Evolutionary conservation across 2,113 vertebrate genomes (phyloP), one percentile per base, ranked within the genome.

Genomic region (Platycercus adscitus): DNA sequence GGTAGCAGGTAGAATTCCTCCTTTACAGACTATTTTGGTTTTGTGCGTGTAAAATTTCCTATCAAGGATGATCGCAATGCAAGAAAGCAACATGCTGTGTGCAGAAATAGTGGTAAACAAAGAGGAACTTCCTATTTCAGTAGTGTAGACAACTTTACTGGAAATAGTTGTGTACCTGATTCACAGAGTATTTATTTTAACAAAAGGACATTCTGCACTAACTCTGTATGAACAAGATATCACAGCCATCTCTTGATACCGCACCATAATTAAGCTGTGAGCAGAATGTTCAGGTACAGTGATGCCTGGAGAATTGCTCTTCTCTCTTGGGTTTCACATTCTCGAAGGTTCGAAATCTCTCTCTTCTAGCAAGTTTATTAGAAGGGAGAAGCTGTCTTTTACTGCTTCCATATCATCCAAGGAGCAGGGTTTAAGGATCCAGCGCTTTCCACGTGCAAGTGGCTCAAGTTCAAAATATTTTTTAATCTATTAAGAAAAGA

Each of bases 391-490:
- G 98, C 98, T 99, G 97, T 99, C 99, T 98, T 98, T 99, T 98
- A 99, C 98, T 10, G 98, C 98, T 31, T 99, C 99, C 98, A 98
- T 97, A 97, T 99, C 98, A 95, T 99, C 99, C 89, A 98, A 96
- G 33, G 98, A 98, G 96, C 99, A 99, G 63, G 99, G 98, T 70
- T 99, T 99, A 93, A 99, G 98, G 96, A 99, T 99, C 99, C 99
- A 99, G 92, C 99, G 98, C 94, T 99, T 99, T 80, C 99, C 99
- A 84, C 98, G 97, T 69, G 99, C 99, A 97, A 99, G 98, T 13
- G 99, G 99, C 97, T 99, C 99, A 98, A 99, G 98, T 98, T 99
- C 99, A 95, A 99, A 99, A 96, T 99, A 99, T 93, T 99, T 99
- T 98, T 99, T 99, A 77, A 99, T 98, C 99, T 99, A 70, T 81